Conservation (phyloP, 2,113 vertebrate species). For the Odontophorus gujanensis region DNA sequence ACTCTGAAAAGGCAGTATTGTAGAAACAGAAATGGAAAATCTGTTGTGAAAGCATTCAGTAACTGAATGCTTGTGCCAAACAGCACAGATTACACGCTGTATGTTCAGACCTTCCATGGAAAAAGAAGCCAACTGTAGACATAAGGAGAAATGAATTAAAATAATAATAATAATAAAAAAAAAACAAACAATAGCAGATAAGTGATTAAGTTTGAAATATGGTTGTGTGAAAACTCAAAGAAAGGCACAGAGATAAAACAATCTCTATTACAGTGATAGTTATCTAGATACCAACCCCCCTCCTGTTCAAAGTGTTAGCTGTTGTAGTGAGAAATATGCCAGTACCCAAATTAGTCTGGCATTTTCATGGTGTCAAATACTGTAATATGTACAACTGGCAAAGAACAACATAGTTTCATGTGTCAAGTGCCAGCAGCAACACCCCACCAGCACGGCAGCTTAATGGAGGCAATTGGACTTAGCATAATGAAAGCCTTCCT, state of each 20-base stretch:
- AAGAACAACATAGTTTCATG: slow-evolving; percentile 34
- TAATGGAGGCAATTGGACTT: not conserved
- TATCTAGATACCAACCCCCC: slow-evolving; percentile 6
- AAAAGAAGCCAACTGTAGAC: slow-evolving; percentile 19
- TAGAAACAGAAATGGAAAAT: slow-evolving; percentile 39
- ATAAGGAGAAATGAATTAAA: not conserved
- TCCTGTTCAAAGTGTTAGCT: slow-evolving; percentile 38
- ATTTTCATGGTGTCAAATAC: slow-evolving; percentile 62
- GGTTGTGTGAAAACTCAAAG: not conserved
- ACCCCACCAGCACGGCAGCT: not conserved
- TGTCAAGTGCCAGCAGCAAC: slow-evolving; percentile 44
- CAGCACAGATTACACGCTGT: slow-evolving; percentile 37
- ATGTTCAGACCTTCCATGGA: slow-evolving; percentile 29
- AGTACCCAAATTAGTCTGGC: slow-evolving; percentile 47
- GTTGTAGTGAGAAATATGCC: slow-evolving; percentile 20
- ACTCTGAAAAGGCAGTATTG: not conserved
- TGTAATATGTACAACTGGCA: slow-evolving; percentile 49
- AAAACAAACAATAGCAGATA: not conserved
- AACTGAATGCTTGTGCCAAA: slow-evolving; percentile 20
- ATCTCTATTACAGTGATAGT: not conserved
- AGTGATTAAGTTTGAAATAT: not conserved
- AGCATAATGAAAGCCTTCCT: slow-evolving; percentile 23
- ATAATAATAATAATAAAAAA: not conserved
- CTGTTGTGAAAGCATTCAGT: slow-evolving; percentile 12
- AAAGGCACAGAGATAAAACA: not conserved